Base-by-base conservation (phyloP, 1,140 invertebrate genomes). In the Procambarus clarkii region DNA sequence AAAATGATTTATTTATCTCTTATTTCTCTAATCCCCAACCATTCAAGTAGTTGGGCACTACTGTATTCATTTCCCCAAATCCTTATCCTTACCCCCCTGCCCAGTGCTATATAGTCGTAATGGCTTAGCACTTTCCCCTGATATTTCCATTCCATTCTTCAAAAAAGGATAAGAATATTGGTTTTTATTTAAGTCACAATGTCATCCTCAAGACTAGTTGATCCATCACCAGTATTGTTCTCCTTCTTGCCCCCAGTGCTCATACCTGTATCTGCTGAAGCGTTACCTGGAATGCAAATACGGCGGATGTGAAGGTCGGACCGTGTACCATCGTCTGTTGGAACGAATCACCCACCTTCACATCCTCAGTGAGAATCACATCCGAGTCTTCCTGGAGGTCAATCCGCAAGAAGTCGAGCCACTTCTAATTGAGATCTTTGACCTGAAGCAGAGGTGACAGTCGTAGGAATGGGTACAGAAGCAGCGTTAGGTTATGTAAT, bases 391-490 rank as follows among this genome's bases (percentile, higher is more conserved):
- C 94, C 95, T 98, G 48, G 97, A 98, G 94, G 97, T 98, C 1
- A 98, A 98, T 95, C 98, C 98, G 80, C 96, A 96, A 81, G 96
- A 97, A 94, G 97, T 99, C 78, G 98, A 98, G 93, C 98, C 98
- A 5, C 95, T 99, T 48, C 95, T 99, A 44, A 97, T 98, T 93
- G 98, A 98, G 95, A 98, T 98, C 94, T 98, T 98, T 93, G 98
- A 98, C 94, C 95, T 98, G 83, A 98, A 98, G 94, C 93, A 93
- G 58, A 86, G 85, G 64, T 92, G 86, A 91, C 69, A 74, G 69
- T 74, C 69, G 69, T 74, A 74, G 69, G n/a, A 74, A 34, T 3
- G n/a, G 69, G 4, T 74, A 18, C 5, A 69, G 18, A 5, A 69
- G 64, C 11, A 54, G 50, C 50, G 11, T 54, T 54, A 11, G 50